Base-by-base conservation (phyloP, 2,888 invertebrate genomes). In the Torymus auratus region DNA sequence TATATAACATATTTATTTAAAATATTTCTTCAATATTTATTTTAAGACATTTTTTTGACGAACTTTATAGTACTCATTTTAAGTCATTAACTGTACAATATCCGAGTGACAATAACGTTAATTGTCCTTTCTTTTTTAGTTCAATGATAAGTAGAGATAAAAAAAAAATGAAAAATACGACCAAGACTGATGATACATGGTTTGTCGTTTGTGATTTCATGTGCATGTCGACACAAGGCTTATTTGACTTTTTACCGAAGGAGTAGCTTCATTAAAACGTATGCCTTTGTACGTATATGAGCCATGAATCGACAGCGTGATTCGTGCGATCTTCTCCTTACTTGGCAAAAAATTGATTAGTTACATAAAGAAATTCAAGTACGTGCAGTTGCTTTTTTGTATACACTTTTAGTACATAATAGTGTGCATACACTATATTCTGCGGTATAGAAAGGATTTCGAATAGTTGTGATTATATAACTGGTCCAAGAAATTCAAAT, bases 61-160 rank as follows among this genome's bases (percentile, higher is more conserved):
- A 2, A 5, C 28, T 28, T 28, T 28, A 7, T 28, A 28, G 28
- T 7, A 5, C 1, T 50, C 15, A 53, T 28, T 56, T n/a, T 1
- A 17, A 53, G 28, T 3, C 10, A 17, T 15, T 50, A 28, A 68
- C 61, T 17, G 69, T 62, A 62, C 50, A 62, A 76, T 69, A 76
- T 69, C 53, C 23, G 41, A 53, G 61, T 15, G 75, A 68, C 75
- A 75, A 75, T 75, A 75, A 75, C 15, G 14, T 61, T 28, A 7
- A 67, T 72, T 64, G 65, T 58, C 65, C 65, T 23, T 74, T 58
- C 58, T 72, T 62, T 61, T 10, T 4, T 20, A 3, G 1, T 53
- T 15, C 15, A 17, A 11, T 15, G 60, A 60, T 20, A 70, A 12
- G 58, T 12, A 53, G 17, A 13, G 5, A 61, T 23, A 20, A 41